A percentile compares a stretch with the other conserved stretches of the same genome.
These are phyloP conservation scores for Copidosoma floridanum DNA, from an alignment of 1,140 invertebrate genomes.

Conservation along the genomic window DNA sequence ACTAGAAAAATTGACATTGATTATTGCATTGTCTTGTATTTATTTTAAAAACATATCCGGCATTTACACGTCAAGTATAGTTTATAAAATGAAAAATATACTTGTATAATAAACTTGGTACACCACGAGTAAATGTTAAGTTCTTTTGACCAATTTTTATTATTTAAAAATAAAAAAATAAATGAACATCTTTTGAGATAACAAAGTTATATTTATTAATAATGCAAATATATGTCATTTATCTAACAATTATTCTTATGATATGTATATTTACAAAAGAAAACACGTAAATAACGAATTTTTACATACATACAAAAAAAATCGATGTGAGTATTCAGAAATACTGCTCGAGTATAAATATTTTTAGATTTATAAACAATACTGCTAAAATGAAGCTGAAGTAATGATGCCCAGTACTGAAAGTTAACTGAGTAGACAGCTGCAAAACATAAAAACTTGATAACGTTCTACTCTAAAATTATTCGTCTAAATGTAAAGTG, in stretches of 20 bases:
- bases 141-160: too few relatives aligned
- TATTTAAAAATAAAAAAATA: neutral
- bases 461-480: too few relatives aligned
- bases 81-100: slow-evolving; percentile 9
- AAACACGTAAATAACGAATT: neutral
- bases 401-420: neutral
- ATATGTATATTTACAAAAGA: slow-evolving; percentile 6
- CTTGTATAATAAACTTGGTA: slow-evolving; percentile 31
- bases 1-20: slow-evolving; percentile 22
- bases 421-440: neutral
- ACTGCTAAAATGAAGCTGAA: neutral
- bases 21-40: slow-evolving; percentile 14
- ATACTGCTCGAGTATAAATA: neutral
- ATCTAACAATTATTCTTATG: neutral
- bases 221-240: neutral
- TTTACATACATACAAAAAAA: neutral
- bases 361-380: neutral
- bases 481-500: slow-evolving; percentile 37
- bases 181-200: neutral
- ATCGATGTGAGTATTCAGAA: neutral
- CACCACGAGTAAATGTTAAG: too few relatives aligned
- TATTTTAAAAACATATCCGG: neutral
- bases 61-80: slow-evolving; percentile 12
- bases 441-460: neutral
- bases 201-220: neutral